These are phyloP conservation scores for Argyresthia goedartella DNA, from an alignment of 2,888 invertebrate genomes.

Conservation along the genomic window DNA sequence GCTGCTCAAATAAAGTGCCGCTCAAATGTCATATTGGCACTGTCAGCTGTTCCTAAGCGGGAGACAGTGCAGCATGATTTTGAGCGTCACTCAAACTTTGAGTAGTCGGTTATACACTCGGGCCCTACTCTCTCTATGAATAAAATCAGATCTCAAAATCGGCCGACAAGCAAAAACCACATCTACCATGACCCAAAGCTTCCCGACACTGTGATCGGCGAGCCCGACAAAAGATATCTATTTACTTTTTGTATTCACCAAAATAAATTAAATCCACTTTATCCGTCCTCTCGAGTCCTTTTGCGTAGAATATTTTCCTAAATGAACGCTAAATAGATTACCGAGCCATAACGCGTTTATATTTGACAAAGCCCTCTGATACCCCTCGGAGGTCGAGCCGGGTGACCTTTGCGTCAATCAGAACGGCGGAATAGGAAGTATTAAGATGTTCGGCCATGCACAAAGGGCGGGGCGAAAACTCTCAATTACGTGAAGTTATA, in stretches of 20 bases:
- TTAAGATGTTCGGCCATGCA: slow-evolving; percentile 12
- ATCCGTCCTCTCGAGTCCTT: background rate
- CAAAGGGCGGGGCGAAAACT: background rate
- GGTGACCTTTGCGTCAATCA: slow-evolving; percentile 30
- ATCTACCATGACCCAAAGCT: too few species aligned
- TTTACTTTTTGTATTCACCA: background rate
- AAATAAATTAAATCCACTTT: background rate
- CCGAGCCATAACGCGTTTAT: slow-evolving; percentile 13
- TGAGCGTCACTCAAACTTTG: too few species aligned
- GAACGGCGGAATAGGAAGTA: slow-evolving; percentile 20
- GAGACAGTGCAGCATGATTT: too few species aligned
- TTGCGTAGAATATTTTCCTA: background rate
- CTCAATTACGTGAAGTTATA: too few species aligned
- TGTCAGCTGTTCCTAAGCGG: too few species aligned
- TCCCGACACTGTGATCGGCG: background rate
- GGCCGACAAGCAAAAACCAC: background rate
- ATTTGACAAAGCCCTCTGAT: slow-evolving; percentile 20
- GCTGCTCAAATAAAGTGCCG: too few species aligned
- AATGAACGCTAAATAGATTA: slow-evolving; percentile 16
- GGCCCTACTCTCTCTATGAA: too few species aligned
- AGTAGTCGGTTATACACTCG: too few species aligned
- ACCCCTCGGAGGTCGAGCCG: slow-evolving; percentile 21
- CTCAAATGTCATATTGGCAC: too few species aligned
- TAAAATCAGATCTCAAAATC: too few species aligned
- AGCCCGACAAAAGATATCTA: background rate